These are phyloP conservation scores for Cerastis leucographa DNA, from an alignment of 2,888 invertebrate genomes.

Conservation along the genomic window DNA sequence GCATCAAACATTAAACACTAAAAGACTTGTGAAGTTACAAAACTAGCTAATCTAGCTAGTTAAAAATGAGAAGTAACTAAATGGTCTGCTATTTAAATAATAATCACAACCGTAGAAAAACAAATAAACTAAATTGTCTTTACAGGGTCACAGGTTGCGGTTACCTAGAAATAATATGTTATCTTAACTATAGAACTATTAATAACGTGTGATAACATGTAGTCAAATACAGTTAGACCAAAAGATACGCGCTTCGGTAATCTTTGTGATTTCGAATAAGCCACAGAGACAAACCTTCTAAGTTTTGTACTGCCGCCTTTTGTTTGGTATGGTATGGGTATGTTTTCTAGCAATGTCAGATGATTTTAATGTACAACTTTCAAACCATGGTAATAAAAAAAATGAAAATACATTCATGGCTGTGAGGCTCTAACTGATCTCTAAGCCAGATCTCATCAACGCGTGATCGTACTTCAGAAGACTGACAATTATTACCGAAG, in stretches of 20 bases:
- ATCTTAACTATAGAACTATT: slow-evolving; percentile 1
- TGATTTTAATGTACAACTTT: neutral
- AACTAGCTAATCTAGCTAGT: slow-evolving; percentile 6
- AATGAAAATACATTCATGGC: neutral
- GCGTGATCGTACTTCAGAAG: no score
- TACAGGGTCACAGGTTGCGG: slow-evolving; percentile 22
- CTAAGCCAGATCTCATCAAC: no score
- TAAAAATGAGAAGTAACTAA: slow-evolving; percentile 14
- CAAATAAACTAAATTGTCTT: slow-evolving; percentile 28
- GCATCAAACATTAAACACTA: neutral
- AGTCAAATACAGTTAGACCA: neutral
- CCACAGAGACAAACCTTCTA: neutral
- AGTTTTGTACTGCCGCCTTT: neutral
- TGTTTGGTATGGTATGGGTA: no score
- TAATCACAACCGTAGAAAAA: slow-evolving; percentile 51
- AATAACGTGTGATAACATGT: neutral
- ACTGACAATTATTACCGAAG: neutral
- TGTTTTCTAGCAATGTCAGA: no score
- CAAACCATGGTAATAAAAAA: no score
- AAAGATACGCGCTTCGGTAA: neutral
- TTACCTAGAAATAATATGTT: slow-evolving; percentile 4
- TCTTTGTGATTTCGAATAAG: neutral
- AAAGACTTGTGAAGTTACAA: neutral
- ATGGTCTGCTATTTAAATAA: slow-evolving; percentile 29
- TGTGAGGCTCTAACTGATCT: no score